Evolutionary conservation across 1,140 invertebrate genomes (phyloP).

Genomic region (Aphis craccivora): DNA sequence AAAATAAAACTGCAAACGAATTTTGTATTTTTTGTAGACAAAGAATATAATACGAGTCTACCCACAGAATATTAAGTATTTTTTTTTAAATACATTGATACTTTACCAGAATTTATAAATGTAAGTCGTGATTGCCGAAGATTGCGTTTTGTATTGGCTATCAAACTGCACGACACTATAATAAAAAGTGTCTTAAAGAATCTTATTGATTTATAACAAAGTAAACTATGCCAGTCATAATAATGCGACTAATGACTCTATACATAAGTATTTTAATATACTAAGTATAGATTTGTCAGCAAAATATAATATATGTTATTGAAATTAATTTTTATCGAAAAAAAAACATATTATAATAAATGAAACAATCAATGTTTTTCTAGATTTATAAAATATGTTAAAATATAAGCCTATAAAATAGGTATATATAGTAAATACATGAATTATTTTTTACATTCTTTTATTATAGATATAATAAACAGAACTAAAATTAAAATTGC

Average conservation of each 20-base stretch:
- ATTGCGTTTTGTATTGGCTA: neutral
- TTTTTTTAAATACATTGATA: neutral
- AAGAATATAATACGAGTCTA: neutral
- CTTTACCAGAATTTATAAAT: neutral
- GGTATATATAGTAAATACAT: neutral
- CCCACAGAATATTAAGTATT: neutral
- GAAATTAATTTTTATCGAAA: neutral
- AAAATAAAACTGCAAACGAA: neutral
- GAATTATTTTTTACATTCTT: neutral
- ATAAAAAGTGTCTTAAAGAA: neutral
- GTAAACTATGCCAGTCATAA: neutral
- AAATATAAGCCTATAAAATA: neutral
- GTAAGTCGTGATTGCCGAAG: neutral
- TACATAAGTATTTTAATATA: neutral
- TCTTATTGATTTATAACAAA: neutral
- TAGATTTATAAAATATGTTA: neutral
- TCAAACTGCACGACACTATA: neutral
- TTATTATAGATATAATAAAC: too few relatives aligned
- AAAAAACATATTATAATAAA: neutral
- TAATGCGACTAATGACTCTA: neutral
- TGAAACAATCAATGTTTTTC: neutral
- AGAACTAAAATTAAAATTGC: neutral
- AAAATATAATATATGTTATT: neutral
- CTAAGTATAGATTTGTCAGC: neutral
- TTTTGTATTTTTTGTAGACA: neutral